Evolutionary conservation across 1,140 invertebrate species (phyloP), one percentile per base, ranked within the genome.

Genomic region (Drosophila auraria): DNA sequence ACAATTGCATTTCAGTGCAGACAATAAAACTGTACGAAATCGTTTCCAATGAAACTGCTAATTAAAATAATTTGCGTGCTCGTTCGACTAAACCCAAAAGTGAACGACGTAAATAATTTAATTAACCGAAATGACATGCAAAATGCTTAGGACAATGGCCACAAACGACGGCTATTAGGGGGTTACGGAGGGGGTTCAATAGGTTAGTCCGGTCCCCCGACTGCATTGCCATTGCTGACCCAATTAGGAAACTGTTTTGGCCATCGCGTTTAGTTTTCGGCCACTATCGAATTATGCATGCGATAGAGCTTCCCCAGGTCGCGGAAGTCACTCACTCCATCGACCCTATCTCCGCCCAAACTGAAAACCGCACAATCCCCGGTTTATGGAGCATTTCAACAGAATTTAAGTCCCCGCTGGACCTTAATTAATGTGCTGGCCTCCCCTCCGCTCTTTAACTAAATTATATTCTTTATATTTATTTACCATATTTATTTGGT

Each of bases 51-150:
- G 70, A 60, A 76, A 84, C 69, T 49, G 78, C 80, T 87, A 89
- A 89, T 90, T 84, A 84, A 90, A 82, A 81, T 75, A 78, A 75
- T 84, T 90, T 69, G 59, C 53, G 44, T 61, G 38, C 49, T 25
- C 57, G 50, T 40, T 47, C 47, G 56, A 78, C 73, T 66, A 82
- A 66, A 62, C 61, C 56, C 33, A 49, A 70, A 51, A 66, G 63
- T 60, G 62, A 58, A 62, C 60, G 49, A 72, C 70, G 51, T 79
- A 76, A 90, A 90, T 89, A 90, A 89, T 89, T 89, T 79, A 89
- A 89, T 89, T 90, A 89, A 89, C 86, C 78, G 71, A 84, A 74
- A 82, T 90, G 65, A 68, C 66, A 80, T 73, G 76, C 65, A 81
- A 78, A 87, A 76, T 71, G 66, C 53, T 62, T 45, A 61, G 51